Percentiles rank a stretch among this genome's conserved stretches.
phyloP scores from a whole-genome alignment of 2,888 invertebrate species.

The Spodoptera picta region DNA sequence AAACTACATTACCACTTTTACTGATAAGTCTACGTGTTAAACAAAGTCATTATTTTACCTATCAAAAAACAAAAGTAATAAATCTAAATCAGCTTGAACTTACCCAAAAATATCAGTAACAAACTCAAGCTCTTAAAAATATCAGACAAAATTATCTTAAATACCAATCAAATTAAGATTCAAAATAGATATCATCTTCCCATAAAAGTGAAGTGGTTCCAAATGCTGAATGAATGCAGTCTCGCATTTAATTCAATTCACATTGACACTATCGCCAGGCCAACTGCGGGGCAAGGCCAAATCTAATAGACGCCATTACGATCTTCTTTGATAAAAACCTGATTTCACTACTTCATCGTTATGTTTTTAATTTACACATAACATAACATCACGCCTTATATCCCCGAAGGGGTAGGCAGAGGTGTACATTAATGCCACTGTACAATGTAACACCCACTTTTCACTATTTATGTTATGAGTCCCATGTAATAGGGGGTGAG shows the following conservation, averaged over 20 bases:
- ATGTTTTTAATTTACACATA: no score
- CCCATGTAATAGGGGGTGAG: no score
- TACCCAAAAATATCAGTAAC: not conserved
- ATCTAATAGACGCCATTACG: conserved; percentile 34
- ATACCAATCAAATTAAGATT: not conserved
- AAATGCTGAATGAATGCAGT: conserved; percentile 5
- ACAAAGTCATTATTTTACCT: no score
- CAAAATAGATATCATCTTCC: conserved; percentile 5
- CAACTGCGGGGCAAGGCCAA: conserved; percentile 61
- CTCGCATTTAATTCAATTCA: conserved; percentile 54
- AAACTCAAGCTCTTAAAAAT: not conserved
- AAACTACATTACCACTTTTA: no score
- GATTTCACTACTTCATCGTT: conserved; percentile 22
- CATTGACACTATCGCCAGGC: conserved; percentile 63
- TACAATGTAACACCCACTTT: no score
- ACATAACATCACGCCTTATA: no score
- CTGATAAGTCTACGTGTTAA: no score
- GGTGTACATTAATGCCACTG: no score
- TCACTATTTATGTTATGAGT: no score
- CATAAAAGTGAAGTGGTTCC: conserved; percentile 4
- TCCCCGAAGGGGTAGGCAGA: no score
- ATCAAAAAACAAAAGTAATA: no score
- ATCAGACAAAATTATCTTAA: not conserved
- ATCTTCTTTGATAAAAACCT: conserved; percentile 41
- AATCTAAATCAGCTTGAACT: no score